Conservation (phyloP, 2,797 vertebrate genomes). For the Tapera naevia region DNA sequence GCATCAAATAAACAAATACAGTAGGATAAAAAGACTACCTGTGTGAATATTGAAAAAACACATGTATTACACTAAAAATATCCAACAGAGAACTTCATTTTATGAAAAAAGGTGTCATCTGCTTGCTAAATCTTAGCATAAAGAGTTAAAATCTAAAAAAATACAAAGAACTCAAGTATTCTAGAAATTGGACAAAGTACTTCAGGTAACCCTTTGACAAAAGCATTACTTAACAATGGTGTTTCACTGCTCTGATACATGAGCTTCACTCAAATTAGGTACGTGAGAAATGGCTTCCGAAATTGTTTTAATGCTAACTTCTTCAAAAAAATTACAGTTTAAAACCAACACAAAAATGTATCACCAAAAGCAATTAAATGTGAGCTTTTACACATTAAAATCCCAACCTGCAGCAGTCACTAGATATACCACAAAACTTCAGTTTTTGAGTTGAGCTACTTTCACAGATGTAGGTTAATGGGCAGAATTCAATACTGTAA, state of each 20-base stretch:
- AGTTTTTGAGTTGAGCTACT: accelerated
- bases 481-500: not conserved
- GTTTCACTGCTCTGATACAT: not conserved
- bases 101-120: not conserved
- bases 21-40: not conserved
- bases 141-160: not conserved
- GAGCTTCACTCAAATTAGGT: not conserved
- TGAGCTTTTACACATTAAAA: not conserved
- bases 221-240: not conserved
- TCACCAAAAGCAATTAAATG: accelerated
- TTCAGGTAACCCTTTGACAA: not conserved
- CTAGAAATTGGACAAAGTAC: not conserved
- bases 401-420: not conserved
- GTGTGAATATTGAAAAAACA: not conserved
- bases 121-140: not conserved
- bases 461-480: not conserved
- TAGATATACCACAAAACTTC: not conserved
- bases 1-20: not conserved
- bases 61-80: not conserved
- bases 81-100: not conserved
- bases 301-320: not conserved
- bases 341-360: accelerated
- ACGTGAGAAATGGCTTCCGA: not conserved
- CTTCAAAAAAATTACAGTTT: not conserved
- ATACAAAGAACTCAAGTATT: not conserved